These are phyloP conservation scores for Nesogale talazaci DNA, from an alignment of 2,113 vertebrate genomes.

Conservation along the genomic window DNA sequence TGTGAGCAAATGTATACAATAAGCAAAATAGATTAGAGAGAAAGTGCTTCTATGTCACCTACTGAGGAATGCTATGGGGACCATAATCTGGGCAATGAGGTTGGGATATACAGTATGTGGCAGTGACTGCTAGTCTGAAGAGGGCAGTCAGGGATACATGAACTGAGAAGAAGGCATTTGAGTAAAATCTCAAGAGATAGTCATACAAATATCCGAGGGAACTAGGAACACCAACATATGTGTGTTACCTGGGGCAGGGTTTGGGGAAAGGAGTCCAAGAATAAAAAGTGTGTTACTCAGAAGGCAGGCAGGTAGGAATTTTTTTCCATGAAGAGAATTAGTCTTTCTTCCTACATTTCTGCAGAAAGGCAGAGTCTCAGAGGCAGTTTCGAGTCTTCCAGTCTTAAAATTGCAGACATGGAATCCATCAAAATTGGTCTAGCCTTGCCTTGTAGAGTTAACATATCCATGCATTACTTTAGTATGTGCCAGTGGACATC, in stretches of 20 bases:
- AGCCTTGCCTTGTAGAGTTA: background rate
- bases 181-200: background rate
- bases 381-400: background rate
- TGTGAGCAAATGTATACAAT: background rate
- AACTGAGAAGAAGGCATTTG: background rate
- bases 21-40: background rate
- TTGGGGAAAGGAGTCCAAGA: background rate
- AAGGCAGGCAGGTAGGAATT: background rate
- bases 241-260: background rate
- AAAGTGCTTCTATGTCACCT: background rate
- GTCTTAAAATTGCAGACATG: constrained; percentile 32
- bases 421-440: constrained; percentile 20
- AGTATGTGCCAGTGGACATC: background rate
- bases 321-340: background rate
- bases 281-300: constrained; percentile 1
- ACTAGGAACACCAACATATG: background rate
- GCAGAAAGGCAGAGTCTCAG: constrained; percentile 53
- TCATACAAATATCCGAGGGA: background rate
- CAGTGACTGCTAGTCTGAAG: background rate
- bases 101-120: background rate
- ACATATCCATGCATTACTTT: constrained; percentile 27
- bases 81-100: background rate
- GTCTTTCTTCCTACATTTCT: constrained; percentile 20
- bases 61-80: background rate
- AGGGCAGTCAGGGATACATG: background rate